phyloP scores from a whole-genome alignment of 1,140 invertebrate species.

The Cyclina sinensis region DNA sequence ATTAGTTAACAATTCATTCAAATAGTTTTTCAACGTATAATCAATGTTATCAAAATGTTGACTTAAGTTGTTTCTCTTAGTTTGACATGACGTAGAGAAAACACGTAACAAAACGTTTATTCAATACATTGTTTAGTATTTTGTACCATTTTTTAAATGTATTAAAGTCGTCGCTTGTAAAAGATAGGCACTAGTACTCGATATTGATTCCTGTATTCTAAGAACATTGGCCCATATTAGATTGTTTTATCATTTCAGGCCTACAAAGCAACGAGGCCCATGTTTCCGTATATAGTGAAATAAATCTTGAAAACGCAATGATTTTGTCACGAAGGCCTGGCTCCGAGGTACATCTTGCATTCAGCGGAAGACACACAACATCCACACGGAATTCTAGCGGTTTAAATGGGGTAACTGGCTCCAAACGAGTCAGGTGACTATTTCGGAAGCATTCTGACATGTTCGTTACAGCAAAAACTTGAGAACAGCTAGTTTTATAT shows the following conservation, averaged over 20 bases:
- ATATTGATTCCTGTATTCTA: too few species aligned
- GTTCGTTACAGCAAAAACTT: too few species aligned
- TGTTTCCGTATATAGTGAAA: constrained; percentile 56
- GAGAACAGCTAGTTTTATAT: too few species aligned
- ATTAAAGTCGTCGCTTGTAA: not conserved
- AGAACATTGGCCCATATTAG: too few species aligned
- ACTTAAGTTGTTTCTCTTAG: too few species aligned
- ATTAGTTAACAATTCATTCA: too few species aligned
- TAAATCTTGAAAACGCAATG: constrained; percentile 51
- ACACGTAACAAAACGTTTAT: too few species aligned
- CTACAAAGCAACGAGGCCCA: not conserved
- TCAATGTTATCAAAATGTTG: too few species aligned
- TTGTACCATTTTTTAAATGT: not conserved
- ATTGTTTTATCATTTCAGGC: constrained; percentile 45
- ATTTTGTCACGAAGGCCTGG: constrained; percentile 19
- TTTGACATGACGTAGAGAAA: too few species aligned
- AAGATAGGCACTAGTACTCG: too few species aligned
- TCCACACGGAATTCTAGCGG: not conserved
- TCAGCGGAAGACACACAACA: not conserved
- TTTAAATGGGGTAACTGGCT: not conserved
- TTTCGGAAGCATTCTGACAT: too few species aligned
- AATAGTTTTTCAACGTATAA: too few species aligned
- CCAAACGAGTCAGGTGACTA: not conserved
- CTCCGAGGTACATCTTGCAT: constrained; percentile 15
- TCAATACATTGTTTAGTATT: not conserved